These are phyloP conservation scores for Crematogaster levior DNA, from an alignment of 2,888 invertebrate species.

Conservation along the genomic window DNA sequence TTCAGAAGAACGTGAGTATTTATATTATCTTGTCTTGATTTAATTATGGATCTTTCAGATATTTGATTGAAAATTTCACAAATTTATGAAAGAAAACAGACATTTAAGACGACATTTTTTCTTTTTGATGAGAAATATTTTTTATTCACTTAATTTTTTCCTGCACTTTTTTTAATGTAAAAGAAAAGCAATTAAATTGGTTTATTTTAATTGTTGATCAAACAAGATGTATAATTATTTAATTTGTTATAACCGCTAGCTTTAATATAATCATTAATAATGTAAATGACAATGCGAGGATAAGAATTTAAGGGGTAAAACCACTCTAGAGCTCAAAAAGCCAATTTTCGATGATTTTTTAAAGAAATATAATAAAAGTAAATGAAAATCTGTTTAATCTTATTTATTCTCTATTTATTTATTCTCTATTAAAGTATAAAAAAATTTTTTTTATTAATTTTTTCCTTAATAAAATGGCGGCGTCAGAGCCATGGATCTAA, in stretches of 20 bases:
- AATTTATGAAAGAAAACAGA: conserved; percentile 1
- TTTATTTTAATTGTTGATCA: neutral
- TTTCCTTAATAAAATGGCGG: no score
- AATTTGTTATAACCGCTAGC: conserved; percentile 10
- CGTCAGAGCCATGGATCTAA: no score
- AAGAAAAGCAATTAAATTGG: neutral
- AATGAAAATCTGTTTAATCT: no score
- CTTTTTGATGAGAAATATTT: neutral
- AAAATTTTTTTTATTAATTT: no score
- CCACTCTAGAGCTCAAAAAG: no score
- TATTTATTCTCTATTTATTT: no score
- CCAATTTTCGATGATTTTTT: no score
- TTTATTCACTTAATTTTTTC: neutral
- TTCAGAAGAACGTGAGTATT: conserved; percentile 63
- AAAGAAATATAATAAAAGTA: no score
- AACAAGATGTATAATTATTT: conserved; percentile 2
- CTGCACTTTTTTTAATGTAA: neutral
- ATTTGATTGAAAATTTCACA: neutral
- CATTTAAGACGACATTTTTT: neutral
- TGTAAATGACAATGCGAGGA: neutral
- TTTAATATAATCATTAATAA: conserved; percentile 8
- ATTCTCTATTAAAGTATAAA: no score
- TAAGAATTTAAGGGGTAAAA: neutral
- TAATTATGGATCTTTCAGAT: conserved; percentile 16
- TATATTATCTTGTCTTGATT: conserved; percentile 46